Conservation (phyloP, 1,140 invertebrate species). For the Mya arenaria region DNA sequence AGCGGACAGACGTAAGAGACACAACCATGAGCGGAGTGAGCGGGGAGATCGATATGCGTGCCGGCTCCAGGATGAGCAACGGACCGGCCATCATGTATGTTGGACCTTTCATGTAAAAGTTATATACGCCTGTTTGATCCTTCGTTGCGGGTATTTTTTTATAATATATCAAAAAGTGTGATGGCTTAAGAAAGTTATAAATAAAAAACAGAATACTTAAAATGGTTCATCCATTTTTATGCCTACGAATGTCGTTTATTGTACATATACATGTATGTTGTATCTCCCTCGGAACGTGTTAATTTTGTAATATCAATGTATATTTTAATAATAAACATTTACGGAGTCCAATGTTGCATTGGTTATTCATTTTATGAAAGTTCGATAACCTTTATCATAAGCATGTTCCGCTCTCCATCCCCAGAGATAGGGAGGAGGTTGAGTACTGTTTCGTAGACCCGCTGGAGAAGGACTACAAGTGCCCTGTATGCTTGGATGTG, state of each 20-base stretch:
- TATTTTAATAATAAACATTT: no score
- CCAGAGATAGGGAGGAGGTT: slow-evolving; percentile 51
- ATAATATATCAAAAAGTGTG: not conserved
- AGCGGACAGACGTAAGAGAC: not conserved
- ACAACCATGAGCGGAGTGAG: not conserved
- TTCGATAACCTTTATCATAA: no score
- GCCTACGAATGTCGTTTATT: no score
- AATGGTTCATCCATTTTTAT: no score
- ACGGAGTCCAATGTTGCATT: no score
- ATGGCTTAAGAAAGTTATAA: not conserved
- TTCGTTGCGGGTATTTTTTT: no score
- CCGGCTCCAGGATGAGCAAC: slow-evolving; percentile 13
- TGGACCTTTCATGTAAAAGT: not conserved
- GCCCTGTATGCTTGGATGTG: slow-evolving; percentile 67
- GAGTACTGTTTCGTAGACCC: slow-evolving; percentile 62
- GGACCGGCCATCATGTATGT: not conserved
- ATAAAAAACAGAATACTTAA: no score
- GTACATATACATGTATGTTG: no score
- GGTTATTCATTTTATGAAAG: no score
- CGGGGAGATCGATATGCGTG: slow-evolving; percentile 14
- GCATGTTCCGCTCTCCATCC: not conserved
- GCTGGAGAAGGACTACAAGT: slow-evolving; percentile 71
- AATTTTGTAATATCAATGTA: no score
- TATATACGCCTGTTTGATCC: not conserved
- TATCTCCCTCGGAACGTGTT: no score